phyloP scores from a whole-genome alignment of 2,113 vertebrate genomes.

The Oxyruncus cristatus region DNA sequence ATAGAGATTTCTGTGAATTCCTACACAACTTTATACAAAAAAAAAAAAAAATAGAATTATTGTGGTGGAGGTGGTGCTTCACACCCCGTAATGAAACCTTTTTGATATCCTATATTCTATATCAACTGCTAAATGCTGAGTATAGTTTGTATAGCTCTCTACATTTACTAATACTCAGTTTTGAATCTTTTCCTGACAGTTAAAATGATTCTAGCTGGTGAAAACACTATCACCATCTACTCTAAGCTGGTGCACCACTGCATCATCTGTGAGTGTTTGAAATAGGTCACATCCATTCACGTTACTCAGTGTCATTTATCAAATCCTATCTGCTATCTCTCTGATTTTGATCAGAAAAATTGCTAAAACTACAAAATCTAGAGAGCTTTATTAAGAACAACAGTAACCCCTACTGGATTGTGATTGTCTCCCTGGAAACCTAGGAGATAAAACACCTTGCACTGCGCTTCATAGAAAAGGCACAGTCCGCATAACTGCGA shows the following conservation, averaged over 20 bases:
- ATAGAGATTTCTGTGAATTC: neutral
- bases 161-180: neutral
- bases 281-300: neutral
- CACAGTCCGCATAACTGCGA: neutral
- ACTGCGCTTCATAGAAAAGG: neutral
- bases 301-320: conserved; percentile 49
- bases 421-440: conserved; percentile 82
- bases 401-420: conserved; percentile 69
- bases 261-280: neutral
- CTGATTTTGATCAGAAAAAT: conserved; percentile 68
- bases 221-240: neutral
- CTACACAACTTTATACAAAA: neutral
- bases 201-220: neutral
- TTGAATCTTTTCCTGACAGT: neutral
- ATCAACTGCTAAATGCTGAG: neutral
- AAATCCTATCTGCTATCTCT: conserved; percentile 66
- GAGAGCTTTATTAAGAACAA: conserved; percentile 68
- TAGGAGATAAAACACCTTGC: conserved; percentile 66
- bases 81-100: neutral
- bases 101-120: neutral
- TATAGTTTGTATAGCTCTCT: neutral
- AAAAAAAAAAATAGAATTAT: neutral
- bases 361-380: conserved; percentile 72
- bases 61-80: neutral
- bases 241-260: neutral